phyloP scores from a whole-genome alignment of 2,888 invertebrate genomes.

The Gerris lacustris region DNA sequence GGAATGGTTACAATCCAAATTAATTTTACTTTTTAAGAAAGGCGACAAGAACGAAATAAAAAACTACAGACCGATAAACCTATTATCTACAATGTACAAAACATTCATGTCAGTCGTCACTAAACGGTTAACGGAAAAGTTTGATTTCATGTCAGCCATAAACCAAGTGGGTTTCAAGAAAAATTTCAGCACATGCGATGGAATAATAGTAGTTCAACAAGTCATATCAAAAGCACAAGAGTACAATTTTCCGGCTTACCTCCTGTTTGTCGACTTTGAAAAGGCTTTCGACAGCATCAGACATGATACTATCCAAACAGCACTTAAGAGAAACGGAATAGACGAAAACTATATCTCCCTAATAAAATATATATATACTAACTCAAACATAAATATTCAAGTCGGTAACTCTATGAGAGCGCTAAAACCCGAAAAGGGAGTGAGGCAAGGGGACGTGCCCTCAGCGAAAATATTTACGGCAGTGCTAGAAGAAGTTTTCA shows the following conservation, averaged over 20 bases:
- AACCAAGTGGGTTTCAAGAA: conserved; percentile 11
- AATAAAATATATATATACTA: conserved; percentile 5
- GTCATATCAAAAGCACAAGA: conserved; percentile 6
- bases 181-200: conserved; percentile 8
- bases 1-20: not conserved
- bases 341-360: not conserved
- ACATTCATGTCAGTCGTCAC: conserved; percentile 4
- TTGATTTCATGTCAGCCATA: not conserved
- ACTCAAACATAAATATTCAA: not conserved
- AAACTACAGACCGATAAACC: conserved; percentile 12
- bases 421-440: not conserved
- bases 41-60: conserved; percentile 12
- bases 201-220: conserved; percentile 2
- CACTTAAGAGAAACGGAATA: not conserved
- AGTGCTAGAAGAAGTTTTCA: conserved; percentile 4
- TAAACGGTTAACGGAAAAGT: not conserved
- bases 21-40: conserved; percentile 9
- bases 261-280: conserved; percentile 8
- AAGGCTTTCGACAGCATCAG: conserved; percentile 3
- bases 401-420: not conserved
- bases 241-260: conserved; percentile 4
- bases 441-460: conserved; percentile 13
- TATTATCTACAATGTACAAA: conserved; percentile 6
- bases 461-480: not conserved
- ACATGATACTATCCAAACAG: not conserved